phyloP scores from a whole-genome alignment of 2,113 vertebrate genomes.

The Columba janthina region DNA sequence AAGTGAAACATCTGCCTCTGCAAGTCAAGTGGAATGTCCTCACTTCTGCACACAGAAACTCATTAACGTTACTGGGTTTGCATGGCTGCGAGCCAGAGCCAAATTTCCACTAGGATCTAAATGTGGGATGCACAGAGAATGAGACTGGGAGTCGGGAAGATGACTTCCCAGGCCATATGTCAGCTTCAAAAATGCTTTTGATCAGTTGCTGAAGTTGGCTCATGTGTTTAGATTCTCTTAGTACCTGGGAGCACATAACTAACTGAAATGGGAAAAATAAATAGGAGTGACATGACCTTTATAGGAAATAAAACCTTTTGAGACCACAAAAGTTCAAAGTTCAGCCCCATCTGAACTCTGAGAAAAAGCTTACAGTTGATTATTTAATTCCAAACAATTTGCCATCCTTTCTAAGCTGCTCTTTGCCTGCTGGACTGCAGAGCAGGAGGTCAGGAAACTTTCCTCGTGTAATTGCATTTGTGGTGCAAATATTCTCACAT shows the following conservation, averaged over 20 bases:
- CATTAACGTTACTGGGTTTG: not conserved
- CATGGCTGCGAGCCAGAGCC: not conserved
- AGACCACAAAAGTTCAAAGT: not conserved
- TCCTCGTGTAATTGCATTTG: not conserved
- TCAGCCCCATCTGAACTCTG: not conserved
- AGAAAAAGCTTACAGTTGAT: not conserved
- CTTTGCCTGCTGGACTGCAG: not conserved
- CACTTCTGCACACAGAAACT: not conserved
- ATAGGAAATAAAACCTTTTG: not conserved
- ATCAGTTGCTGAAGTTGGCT: not conserved
- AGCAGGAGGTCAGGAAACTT: not conserved
- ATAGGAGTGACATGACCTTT: not conserved
- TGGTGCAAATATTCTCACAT: not conserved
- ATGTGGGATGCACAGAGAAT: not conserved
- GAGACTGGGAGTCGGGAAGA: not conserved
- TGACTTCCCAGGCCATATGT: not conserved
- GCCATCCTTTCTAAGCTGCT: not conserved
- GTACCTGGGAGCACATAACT: not conserved
- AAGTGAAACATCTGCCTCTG: constrained; percentile 51
- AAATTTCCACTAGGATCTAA: not conserved
- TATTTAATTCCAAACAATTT: not conserved
- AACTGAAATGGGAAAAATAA: not conserved
- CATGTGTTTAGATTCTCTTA: not conserved
- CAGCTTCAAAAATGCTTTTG: not conserved
- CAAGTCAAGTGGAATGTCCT: constrained; percentile 10